Evolutionary conservation across 2,113 vertebrate genomes (phyloP).

Genomic region (Actenoides hombroni): DNA sequence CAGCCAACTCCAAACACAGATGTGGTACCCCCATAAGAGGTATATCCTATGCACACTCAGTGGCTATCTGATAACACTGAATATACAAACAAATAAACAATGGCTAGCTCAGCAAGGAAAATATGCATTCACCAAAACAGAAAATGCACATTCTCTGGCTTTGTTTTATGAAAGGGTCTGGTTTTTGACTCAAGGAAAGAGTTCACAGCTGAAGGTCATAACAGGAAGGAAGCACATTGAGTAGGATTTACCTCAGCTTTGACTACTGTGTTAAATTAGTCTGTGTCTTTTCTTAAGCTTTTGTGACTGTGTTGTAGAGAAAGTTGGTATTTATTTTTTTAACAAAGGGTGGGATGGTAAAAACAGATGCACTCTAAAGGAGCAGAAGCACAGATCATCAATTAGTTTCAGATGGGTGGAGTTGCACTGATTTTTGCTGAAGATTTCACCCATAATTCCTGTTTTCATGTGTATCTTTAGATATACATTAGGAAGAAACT

Average conservation of each 20-base stretch:
- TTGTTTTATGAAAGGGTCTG: background rate
- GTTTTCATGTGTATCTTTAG: background rate
- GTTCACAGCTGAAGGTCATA: background rate
- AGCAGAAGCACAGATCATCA: background rate
- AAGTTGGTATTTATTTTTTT: background rate
- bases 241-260: background rate
- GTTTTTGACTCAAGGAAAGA: background rate
- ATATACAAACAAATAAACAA: background rate
- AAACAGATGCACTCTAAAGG: background rate
- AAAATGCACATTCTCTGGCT: background rate
- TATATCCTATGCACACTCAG: background rate
- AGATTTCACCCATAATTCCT: background rate
- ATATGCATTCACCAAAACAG: background rate
- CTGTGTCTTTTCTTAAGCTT: background rate
- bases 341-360: background rate
- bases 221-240: background rate
- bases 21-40: background rate
- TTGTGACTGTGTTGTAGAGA: background rate
- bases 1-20: background rate
- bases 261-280: fast-evolving
- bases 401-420: background rate
- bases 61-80: background rate
- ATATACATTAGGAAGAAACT: background rate
- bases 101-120: background rate
- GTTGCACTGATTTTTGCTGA: background rate